Conservation (phyloP, 2,888 invertebrate species). For the Megaustenia siamemsis region DNA sequence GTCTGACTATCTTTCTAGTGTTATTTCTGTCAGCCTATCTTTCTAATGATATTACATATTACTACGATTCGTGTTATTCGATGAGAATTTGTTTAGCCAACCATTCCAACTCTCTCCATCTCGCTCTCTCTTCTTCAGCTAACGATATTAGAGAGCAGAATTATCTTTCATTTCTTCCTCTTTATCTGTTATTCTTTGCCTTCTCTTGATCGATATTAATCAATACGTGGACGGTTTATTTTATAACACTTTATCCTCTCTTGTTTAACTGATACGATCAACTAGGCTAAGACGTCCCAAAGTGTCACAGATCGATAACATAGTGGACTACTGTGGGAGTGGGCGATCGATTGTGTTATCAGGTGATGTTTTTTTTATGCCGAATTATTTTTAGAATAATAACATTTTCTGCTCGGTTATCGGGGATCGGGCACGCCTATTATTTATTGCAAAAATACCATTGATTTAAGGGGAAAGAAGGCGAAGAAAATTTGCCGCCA, state of each 20-base stretch:
- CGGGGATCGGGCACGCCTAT: neutral
- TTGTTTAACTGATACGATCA: slow-evolving; percentile 2
- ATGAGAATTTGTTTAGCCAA: neutral
- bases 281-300: neutral
- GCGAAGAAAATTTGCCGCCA: too few relatives aligned
- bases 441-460: too few relatives aligned
- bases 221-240: neutral
- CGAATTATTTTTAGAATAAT: neutral
- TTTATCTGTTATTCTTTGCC: slow-evolving; percentile 34
- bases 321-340: neutral
- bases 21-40: neutral
- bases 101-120: slow-evolving; percentile 46
- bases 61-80: neutral
- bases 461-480: too few relatives aligned
- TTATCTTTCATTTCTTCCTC: slow-evolving; percentile 43
- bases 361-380: neutral
- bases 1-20: slow-evolving; percentile 1
- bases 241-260: neutral
- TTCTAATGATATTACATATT: too few relatives aligned
- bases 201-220: neutral
- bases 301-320: slow-evolving; percentile 5
- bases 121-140: slow-evolving; percentile 43
- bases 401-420: neutral
- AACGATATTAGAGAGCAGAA: too few relatives aligned
- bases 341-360: neutral